Conservation (phyloP, 2,797 vertebrate species). For the Pteronotus mesoamericanus region DNA sequence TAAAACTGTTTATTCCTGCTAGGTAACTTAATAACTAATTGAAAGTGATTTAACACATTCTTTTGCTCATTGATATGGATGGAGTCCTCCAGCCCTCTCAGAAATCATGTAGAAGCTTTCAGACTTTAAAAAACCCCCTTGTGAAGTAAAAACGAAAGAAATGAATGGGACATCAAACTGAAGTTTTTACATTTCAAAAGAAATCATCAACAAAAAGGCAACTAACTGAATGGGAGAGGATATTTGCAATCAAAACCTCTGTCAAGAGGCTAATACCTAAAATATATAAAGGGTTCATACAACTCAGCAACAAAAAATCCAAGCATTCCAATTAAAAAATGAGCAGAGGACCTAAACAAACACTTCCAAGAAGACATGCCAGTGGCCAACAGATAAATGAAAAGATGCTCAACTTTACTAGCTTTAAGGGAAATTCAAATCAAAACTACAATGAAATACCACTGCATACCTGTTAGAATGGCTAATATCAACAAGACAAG, state of each 20-base stretch:
- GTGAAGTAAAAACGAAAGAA: not conserved
- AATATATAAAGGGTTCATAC: not conserved
- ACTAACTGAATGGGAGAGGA: not conserved
- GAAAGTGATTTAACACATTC: not conserved
- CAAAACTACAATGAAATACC: not conserved
- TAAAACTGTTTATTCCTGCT: not conserved
- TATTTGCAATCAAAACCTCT: not conserved
- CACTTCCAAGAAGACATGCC: not conserved
- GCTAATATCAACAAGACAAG: not conserved
- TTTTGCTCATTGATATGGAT: not conserved
- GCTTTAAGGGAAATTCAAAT: not conserved
- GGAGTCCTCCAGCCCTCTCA: not conserved
- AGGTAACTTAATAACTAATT: not conserved
- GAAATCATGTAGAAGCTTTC: not conserved
- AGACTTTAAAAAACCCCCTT: not conserved
- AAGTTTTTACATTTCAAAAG: not conserved
- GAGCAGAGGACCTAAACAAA: not conserved
- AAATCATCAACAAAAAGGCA: not conserved
- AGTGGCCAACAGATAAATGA: not conserved
- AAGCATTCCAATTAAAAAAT: not conserved
- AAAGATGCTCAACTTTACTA: not conserved
- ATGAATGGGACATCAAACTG: not conserved
- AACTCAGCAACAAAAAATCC: not conserved
- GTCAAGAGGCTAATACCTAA: not conserved
- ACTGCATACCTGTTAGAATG: not conserved